Evolutionary conservation across 2,888 invertebrate species (phyloP).

Genomic region (Amphipoea lucens): DNA sequence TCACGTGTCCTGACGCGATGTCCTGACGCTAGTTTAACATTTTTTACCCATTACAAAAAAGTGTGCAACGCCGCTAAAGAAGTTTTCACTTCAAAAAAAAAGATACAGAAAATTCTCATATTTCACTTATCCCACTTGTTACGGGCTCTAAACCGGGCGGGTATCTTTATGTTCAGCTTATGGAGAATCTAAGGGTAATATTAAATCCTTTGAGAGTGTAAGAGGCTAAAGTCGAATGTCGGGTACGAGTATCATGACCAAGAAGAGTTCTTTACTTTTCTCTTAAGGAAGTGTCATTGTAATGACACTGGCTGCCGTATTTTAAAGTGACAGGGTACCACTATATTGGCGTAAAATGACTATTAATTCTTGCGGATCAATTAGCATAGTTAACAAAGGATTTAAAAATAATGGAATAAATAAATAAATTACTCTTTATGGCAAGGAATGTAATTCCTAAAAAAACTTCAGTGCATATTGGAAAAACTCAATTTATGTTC

Average conservation of each 20-base stretch:
- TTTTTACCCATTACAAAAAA: too few species aligned
- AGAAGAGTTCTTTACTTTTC: neutral
- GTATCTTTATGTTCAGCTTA: constrained; percentile 17
- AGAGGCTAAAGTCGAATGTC: neutral
- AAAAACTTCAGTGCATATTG: neutral
- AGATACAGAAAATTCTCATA: neutral
- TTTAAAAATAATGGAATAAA: neutral
- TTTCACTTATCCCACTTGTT: neutral
- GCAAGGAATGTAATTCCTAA: too few species aligned
- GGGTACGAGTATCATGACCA: neutral
- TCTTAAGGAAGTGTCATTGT: neutral
- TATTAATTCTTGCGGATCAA: neutral
- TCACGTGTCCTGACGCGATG: too few species aligned
- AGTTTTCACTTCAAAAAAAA: too few species aligned
- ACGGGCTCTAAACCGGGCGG: neutral
- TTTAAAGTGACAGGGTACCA: neutral
- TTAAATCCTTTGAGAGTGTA: neutral
- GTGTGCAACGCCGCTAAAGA: too few species aligned
- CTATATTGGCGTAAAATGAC: neutral
- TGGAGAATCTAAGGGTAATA: constrained; percentile 21
- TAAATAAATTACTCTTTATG: neutral
- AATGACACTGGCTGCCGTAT: neutral
- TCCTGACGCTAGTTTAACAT: too few species aligned
- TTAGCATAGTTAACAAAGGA: neutral
- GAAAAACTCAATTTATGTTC: neutral